Base-by-base conservation (phyloP, 2,888 invertebrate species). In the Vanessa cardui region DNA sequence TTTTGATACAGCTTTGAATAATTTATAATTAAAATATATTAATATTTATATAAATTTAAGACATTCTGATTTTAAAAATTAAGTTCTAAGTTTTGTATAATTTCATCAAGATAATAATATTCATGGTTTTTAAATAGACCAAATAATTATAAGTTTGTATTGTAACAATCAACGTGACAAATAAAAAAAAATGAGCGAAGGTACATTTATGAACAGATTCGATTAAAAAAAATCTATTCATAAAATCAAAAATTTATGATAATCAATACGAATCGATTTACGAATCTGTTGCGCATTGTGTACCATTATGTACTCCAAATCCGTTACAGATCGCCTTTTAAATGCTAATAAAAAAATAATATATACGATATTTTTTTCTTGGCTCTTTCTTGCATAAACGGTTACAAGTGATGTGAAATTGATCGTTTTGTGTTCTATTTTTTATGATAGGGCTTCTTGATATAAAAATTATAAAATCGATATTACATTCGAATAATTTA, bases 271-370 rank as follows among this genome's bases (percentile, higher is more conserved):
- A 56, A 56, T 56, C 56, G n/a, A 56, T 33, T 56, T 88, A 76
- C 76, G 74, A 87, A 90, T 90, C 88, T 86, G 90, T 87, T 78
- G 72, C 87, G 82, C 88, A 85, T 88, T 89, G 82, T 90, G 74
- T 73, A 68, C 78, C 77, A 78, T 81, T 84, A 82, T 86, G 82
- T 85, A 78, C 74, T 72, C 82, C 83, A 86, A 89, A 91, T 90
- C 89, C 89, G 90, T 88, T 90, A 84, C 78, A 78, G 79, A 83
- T 83, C 83, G 83, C 70, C 63, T 74, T 73, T 88, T 86, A 84
- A 67, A 75, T 73, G 89, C 84, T 85, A 90, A 90, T 89, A 81
- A 63, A 72, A 73, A 71, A 72, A 75, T 70, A 81, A 78, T 75
- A 72, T 77, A 82, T 83, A 83, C 83, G 81, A 84, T 84, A 26